These are phyloP conservation scores for Coendou prehensilis DNA, from an alignment of 2,797 vertebrate genomes.

Conservation along the genomic window DNA sequence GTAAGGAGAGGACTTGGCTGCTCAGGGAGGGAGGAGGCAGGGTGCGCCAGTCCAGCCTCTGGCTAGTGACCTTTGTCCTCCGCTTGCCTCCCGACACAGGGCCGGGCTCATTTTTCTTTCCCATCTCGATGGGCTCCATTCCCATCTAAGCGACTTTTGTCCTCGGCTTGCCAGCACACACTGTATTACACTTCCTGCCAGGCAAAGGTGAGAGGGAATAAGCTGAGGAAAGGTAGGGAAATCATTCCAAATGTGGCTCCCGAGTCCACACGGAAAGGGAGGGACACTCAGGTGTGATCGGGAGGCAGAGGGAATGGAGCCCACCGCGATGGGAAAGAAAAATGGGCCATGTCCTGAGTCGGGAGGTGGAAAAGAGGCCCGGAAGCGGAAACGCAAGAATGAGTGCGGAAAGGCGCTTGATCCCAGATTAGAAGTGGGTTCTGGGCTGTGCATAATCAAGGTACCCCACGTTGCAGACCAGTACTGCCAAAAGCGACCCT, in stretches of 20 bases:
- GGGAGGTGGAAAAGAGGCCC: background rate
- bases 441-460: background rate
- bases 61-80: background rate
- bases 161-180: background rate
- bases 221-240: background rate
- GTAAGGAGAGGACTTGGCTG: background rate
- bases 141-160: too few species aligned
- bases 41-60: background rate
- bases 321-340: background rate
- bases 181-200: background rate
- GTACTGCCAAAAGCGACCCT: background rate
- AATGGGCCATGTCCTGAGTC: background rate
- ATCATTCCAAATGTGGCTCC: background rate
- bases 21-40: background rate
- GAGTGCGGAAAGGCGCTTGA: background rate
- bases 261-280: background rate
- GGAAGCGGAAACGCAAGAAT: background rate
- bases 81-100: background rate
- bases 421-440: conserved; percentile 6
- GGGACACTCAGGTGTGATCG: background rate
- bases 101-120: too few species aligned
- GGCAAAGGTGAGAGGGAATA: background rate
- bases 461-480: background rate
- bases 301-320: background rate
- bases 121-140: too few species aligned